Evolutionary conservation across 1,140 invertebrate species (phyloP), one percentile per base, ranked within the genome.

Genomic region (Pogonognathellus flavescens): DNA sequence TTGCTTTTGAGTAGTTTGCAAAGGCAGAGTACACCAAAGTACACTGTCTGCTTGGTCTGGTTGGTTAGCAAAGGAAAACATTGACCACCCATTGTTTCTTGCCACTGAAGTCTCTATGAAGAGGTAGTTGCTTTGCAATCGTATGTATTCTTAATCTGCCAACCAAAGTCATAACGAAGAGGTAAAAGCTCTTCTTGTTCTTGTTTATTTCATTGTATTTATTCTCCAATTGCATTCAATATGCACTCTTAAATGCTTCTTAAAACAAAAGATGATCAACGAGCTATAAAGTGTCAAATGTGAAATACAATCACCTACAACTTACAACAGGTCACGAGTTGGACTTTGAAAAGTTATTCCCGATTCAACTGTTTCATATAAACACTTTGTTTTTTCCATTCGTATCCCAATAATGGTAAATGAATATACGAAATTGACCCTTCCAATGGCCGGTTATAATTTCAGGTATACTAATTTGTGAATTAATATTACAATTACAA

Each of bases 11-110:
- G 62, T 66, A 25, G 25, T 66, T 25, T 41, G 7, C 18, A 25
- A 66, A 20, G 31, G 70, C 14, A 49, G 14, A 49, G 25, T 49
- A 41, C 14, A 41, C 31, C n/a, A 11, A 11, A 76, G 31, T 50
- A 49, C 2, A 49, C 14, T 49, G 49, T 49, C 70, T 9, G 14
- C 70, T 76, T 76, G 16, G 41, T 76, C 31, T 76, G 70, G 70
- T 76, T 76, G 70, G 70, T 76, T 76, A 76, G 70, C 18, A 76
- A 76, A 76, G 70, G 41, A 76, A 66, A 76, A 76, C 70, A 76
- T 16, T 76, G 70, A 76, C 70, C 70, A 76, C 70, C 70, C 70
- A 76, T 76, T 76, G 70, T 76, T 76, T 49, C 31, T 50, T 76
- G 70, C 70, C 70, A 76, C 70, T 76, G 70, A 25, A 76, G 53